Percentiles rank a stretch among this genome's conserved stretches.
These are phyloP conservation scores for Spodoptera picta DNA, from an alignment of 2,888 invertebrate species.

Conservation along the genomic window DNA sequence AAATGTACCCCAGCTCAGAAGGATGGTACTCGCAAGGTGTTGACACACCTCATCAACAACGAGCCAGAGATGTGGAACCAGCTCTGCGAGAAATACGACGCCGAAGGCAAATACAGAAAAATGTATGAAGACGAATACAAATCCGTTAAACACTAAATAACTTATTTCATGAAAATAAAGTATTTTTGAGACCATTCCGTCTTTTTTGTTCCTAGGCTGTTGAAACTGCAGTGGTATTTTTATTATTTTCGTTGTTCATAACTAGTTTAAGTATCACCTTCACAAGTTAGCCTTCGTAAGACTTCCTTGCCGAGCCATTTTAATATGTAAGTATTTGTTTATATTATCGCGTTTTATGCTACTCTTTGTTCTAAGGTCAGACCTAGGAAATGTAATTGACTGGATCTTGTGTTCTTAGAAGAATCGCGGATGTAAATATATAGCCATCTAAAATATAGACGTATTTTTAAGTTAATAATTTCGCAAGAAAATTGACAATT, in stretches of 20 bases:
- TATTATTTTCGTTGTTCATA: conserved; percentile 11
- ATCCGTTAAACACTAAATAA: not conserved
- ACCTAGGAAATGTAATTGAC: conserved; percentile 13
- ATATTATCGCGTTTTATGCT: conserved; percentile 3
- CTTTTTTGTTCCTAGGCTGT: not conserved
- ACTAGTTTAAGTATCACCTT: conserved; percentile 21
- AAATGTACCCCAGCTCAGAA: conserved; percentile 75
- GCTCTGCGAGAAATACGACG: conserved; percentile 69
- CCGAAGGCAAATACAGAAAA: conserved; percentile 59
- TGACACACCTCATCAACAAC: conserved; percentile 75
- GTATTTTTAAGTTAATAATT: too few relatives aligned
- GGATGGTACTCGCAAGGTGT: conserved; percentile 65
- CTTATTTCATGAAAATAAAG: conserved; percentile 21
- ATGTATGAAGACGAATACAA: conserved; percentile 70
- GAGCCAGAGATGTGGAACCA: conserved; percentile 68
- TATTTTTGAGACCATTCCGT: conserved; percentile 5
- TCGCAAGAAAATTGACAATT: too few relatives aligned
- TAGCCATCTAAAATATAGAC: not conserved
- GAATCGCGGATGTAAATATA: not conserved
- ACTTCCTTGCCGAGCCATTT: conserved; percentile 15
- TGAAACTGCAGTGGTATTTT: not conserved
- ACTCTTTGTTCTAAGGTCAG: conserved; percentile 2
- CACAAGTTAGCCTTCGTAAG: conserved; percentile 31
- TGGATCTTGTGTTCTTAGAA: not conserved
- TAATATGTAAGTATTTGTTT: conserved; percentile 12